Evolutionary conservation across 2,888 invertebrate genomes (phyloP), one percentile per base, ranked within the genome.

Genomic region (Dasysyrphus tricinctus): DNA sequence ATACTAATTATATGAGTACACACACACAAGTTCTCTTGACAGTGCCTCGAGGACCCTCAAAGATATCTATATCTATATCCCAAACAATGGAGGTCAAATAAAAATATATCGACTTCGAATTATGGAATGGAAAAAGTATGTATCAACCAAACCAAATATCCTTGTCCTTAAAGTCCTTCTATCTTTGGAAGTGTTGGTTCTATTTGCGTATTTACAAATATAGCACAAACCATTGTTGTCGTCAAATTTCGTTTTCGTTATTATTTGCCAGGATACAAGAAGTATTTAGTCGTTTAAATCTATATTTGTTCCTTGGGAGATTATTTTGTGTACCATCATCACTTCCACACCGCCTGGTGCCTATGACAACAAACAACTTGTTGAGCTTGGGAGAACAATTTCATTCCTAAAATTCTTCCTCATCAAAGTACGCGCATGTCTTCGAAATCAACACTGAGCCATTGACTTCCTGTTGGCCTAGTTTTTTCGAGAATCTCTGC

Each of bases 341-440:
- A 54, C 8, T 32, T 54, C 29, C 29, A 54, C 8, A 54, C n/a
- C 3, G 14, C 54, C 54, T 54, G 1, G 54, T 54, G 39, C 84
- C 84, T 85, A 69, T 61, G 76, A 73, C 84, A 85, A 85, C 80
- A 85, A 85, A 80, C 77, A 77, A 85, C 85, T 85, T 85, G 85
- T 85, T 85, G 85, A 80, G 73, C 81, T 47, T 37, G 16, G 14
- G 57, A 39, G 69, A 61, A 3, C 37, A 19, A 63, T 11, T 24
- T 29, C 14, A 51, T 19, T 76, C 51, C 49, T 51, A 37, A 39
- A 51, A 32, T 72, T 49, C 57, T 34, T 42, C 44, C 32, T 47
- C 5, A 42, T 6, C 24, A n/a, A 14, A 69, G 49, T 85, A 63
- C 84, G 84, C 84, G 84, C 84, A 85, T 73, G 84, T 56, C 34